These are phyloP conservation scores for Belgica antarctica DNA, from an alignment of 2,888 invertebrate genomes.

Conservation along the genomic window DNA sequence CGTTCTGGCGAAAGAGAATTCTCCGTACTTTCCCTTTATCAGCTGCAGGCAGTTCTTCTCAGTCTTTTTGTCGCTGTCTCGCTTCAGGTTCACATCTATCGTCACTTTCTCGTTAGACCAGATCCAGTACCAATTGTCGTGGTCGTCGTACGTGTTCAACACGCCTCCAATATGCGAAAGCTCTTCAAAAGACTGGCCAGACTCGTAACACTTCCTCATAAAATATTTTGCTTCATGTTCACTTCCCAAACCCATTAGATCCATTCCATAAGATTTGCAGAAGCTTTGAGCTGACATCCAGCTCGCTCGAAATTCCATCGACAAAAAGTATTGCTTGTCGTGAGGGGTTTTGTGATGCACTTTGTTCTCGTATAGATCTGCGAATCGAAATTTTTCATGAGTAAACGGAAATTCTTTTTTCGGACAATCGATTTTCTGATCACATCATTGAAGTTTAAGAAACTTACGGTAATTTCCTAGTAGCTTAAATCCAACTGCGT, in stretches of 20 bases:
- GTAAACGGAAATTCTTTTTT: too few relatives aligned
- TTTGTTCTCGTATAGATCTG: too few relatives aligned
- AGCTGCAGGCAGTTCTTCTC: background rate
- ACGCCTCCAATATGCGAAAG: background rate
- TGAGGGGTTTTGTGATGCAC: background rate
- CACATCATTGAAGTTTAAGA: too few relatives aligned
- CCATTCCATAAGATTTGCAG: conserved; percentile 7
- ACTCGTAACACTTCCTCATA: background rate
- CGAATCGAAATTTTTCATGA: too few relatives aligned
- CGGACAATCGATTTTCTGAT: too few relatives aligned
- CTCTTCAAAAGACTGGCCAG: background rate
- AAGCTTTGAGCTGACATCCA: conserved; percentile 27
- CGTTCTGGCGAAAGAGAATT: background rate
- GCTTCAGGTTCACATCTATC: background rate
- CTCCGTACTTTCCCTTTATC: background rate
- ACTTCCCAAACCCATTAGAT: conserved; percentile 17
- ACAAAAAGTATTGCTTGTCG: conserved; percentile 17
- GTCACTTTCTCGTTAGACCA: background rate
- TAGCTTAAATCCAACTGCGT: conserved; percentile 10
- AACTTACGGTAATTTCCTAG: conserved; percentile 32
- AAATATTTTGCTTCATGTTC: conserved; percentile 30
- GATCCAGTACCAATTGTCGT: background rate
- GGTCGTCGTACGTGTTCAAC: background rate
- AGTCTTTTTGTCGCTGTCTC: background rate
- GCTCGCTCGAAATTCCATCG: background rate